Evolutionary conservation across 2,888 invertebrate genomes (phyloP), one percentile per base, ranked within the genome.

Genomic region (Alentia gelatinosa): DNA sequence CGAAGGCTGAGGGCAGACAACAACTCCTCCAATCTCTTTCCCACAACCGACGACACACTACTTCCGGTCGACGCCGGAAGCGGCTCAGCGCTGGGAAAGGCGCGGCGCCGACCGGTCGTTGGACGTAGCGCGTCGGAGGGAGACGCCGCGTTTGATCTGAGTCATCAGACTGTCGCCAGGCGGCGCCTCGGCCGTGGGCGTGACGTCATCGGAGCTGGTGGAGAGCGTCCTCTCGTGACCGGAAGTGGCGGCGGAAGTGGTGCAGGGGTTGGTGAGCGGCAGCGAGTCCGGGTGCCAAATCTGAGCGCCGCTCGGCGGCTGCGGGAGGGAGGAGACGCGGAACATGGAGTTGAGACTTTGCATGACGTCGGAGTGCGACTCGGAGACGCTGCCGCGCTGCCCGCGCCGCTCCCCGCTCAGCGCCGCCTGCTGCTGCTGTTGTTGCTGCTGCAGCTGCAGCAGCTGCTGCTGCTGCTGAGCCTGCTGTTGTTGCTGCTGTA

Each of bases 41-140:
- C n/a, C n/a, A n/a, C n/a, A n/a, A n/a, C n/a, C n/a, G n/a, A n/a
- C n/a, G n/a, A n/a, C n/a, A n/a, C n/a, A n/a, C n/a, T n/a, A n/a
- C n/a, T n/a, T n/a, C n/a, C n/a, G n/a, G n/a, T n/a, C n/a, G n/a
- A n/a, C n/a, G n/a, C n/a, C n/a, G n/a, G n/a, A n/a, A 63, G 63
- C 63, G n/a, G 23, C 63, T 79, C 79, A 79, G 39, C 79, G 89
- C n/a, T 89, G 63, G 33, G 68, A 39, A 0, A 90, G 30, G 1
- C 50, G 74, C 0, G 90, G 90, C 4, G 90, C 90, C n/a, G 90
- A 90, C 7, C 90, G 84, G 63, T 90, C 90, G 40, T 90, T 83
- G 37, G 74, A 47, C 15, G 33, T 84, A 15, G 86, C 40, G 50
- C 47, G 79, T 26, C 86, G 30, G 3, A 90, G 86, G 19, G 40